phyloP scores from a whole-genome alignment of 2,888 invertebrate species.

The Drosophila conformis region DNA sequence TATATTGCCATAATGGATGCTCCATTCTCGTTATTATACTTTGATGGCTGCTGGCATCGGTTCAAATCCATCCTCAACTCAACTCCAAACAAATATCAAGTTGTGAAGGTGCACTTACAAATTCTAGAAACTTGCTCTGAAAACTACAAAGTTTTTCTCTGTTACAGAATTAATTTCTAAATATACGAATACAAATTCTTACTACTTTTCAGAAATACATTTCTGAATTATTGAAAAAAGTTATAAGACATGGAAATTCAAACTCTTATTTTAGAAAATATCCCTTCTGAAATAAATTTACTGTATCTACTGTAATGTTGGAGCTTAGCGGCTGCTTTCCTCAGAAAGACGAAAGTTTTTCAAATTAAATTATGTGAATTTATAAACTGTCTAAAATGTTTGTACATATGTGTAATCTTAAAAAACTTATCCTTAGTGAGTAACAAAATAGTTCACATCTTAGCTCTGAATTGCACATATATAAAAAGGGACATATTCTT shows the following conservation, averaged over 20 bases:
- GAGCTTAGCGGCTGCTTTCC: neutral
- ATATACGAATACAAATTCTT: neutral
- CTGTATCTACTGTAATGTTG: neutral
- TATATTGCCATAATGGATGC: constrained; percentile 13
- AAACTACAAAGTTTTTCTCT: neutral
- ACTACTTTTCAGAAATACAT: neutral
- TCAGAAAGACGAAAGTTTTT: neutral
- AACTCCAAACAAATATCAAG: neutral
- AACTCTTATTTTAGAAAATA: neutral
- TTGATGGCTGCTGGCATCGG: constrained; percentile 3
- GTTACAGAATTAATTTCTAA: neutral
- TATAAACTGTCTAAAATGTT: too few species aligned
- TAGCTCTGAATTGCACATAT: too few species aligned
- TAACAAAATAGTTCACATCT: too few species aligned
- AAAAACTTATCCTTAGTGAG: too few species aligned
- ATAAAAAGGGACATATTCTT: neutral
- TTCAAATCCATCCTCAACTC: neutral
- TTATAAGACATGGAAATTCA: neutral
- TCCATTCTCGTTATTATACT: neutral
- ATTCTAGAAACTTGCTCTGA: neutral
- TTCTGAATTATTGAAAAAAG: neutral
- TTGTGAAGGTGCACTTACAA: constrained; percentile 1
- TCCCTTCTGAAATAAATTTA: neutral
- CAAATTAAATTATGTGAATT: neutral
- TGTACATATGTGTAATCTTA: too few species aligned